Evolutionary conservation across 2,797 vertebrate species (phyloP).

Genomic region (Diplodus sargus): DNA sequence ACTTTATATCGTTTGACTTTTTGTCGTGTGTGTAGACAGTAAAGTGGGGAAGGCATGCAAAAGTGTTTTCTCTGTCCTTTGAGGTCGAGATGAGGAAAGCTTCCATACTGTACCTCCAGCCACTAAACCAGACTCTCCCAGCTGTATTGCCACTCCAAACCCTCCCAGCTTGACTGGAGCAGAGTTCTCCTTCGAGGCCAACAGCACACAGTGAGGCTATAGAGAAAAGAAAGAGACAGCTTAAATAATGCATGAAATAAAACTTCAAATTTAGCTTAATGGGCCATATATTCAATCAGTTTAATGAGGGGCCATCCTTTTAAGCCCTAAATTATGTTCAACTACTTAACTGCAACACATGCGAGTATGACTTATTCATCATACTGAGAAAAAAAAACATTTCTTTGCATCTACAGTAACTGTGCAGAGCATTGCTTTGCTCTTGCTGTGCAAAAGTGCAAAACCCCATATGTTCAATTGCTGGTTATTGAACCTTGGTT

Average conservation of each 20-base stretch:
- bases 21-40: too few relatives aligned
- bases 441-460: slow-evolving; percentile 50
- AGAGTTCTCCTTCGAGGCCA: slow-evolving; percentile 99
- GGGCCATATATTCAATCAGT: not conserved
- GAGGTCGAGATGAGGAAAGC: not conserved
- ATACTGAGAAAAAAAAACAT: not conserved
- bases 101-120: slow-evolving; percentile 90
- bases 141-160: slow-evolving; percentile 97
- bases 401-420: not conserved
- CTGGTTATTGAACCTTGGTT: slow-evolving; percentile 14
- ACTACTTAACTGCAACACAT: not conserved
- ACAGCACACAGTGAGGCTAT: slow-evolving; percentile 97
- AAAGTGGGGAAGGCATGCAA: not conserved
- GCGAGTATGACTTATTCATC: too few relatives aligned
- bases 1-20: not conserved
- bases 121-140: slow-evolving; percentile 97
- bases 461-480: not conserved
- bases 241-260: not conserved
- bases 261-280: not conserved
- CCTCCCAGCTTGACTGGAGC: slow-evolving; percentile 98
- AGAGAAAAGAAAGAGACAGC: not conserved
- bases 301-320: not conserved
- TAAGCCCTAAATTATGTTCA: not conserved
- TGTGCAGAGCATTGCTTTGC: slow-evolving; percentile 31
- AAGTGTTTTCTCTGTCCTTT: not conserved